A percentile compares a stretch with the other conserved stretches of the same genome.
Conservation (phyloP, 23 tunicate species). For the Aplidium turbinatum region DNA sequence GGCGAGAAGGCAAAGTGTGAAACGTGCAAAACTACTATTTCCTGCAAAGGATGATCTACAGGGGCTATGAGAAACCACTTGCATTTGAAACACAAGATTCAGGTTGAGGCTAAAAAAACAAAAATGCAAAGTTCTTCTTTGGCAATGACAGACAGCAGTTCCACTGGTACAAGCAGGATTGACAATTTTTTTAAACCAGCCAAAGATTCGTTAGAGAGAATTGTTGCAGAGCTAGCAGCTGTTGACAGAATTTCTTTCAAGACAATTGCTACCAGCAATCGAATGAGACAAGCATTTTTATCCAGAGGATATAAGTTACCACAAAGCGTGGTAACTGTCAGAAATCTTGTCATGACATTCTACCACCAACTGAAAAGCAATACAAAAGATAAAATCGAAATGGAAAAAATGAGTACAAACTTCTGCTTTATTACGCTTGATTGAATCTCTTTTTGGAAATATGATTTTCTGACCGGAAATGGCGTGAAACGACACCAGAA, state of each 20-base stretch:
- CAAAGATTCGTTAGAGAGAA: slow-evolving; percentile 62
- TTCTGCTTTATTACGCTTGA: slow-evolving; percentile 59
- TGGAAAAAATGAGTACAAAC: slow-evolving; percentile 35
- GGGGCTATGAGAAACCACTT: slow-evolving; percentile 66
- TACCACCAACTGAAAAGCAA: slow-evolving; percentile 56
- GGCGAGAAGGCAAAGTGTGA: slow-evolving; percentile 65
- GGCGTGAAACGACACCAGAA: too few relatives aligned
- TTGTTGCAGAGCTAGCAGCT: slow-evolving; percentile 64
- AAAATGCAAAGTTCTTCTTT: too few relatives aligned
- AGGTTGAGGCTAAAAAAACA: slow-evolving; percentile 34
- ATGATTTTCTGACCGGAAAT: too few relatives aligned
- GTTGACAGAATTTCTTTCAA: slow-evolving; percentile 54
- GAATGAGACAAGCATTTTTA: slow-evolving; percentile 51
- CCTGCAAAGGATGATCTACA: slow-evolving; percentile 58
- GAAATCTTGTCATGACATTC: slow-evolving; percentile 46
- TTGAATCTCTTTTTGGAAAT: too few relatives aligned
- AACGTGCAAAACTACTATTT: slow-evolving; percentile 55
- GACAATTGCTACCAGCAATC: slow-evolving; percentile 57
- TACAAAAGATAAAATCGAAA: slow-evolving; percentile 46
- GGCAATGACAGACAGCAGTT: too few relatives aligned
- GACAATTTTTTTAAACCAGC: slow-evolving; percentile 30
- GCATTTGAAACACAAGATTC: slow-evolving; percentile 51
- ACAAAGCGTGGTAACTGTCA: slow-evolving; percentile 64
- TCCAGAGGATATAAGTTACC: slow-evolving; percentile 62
- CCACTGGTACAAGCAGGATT: too few relatives aligned